Base-by-base conservation (phyloP, 2,113 vertebrate genomes). In the Xenus cinereus region DNA sequence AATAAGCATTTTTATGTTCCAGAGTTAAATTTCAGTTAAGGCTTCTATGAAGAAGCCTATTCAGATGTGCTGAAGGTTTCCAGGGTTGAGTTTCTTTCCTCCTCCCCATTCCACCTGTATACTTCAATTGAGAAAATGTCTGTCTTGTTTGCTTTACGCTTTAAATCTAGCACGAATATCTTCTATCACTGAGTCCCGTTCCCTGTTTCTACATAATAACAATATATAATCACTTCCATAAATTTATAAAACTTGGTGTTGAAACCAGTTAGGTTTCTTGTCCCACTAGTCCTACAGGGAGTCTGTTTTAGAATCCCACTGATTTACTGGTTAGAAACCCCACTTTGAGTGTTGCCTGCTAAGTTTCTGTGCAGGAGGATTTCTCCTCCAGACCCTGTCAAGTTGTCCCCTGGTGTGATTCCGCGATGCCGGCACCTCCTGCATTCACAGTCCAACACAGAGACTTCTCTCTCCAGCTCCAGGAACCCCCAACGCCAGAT, bases 341-440 rank as follows among this genome's bases (percentile, higher is more conserved):
- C 4, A 14, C 37, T 35, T 74, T 10, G 41, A 23, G 0, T 7
- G 32, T 14, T 1, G 0, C 19, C 62, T 66, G 30, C 43, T 43
- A 60, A 53, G 30, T 45, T 78, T 62, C 63, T 48, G 7, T 39
- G 72, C 59, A 62, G 84, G 41, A 91, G 21, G 76, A 37, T 81
- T 77, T 84, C 81, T 86, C 74, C 60, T 78, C 64, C 73, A 81
- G 64, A 62, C 24, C 41, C 51, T 3, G 1, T 50, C 50, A 28
- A 6, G 0, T 15, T 48, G 33, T 62, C 17, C 41, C 39, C 79
- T 63, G 45, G 19, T 33, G 50, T 21, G 35, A n/a, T 63, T 37
- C 22, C 33, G 50, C 19, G n/a, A 37, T 30, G n/a, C 48, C 69
- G 48, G 71, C 62, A 62, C 46, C 48, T 53, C 51, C 53, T 64